Percentiles rank a stretch among this genome's conserved stretches.
Conservation (phyloP, 1,140 invertebrate species). For the Temnothorax curvispinosus region DNA sequence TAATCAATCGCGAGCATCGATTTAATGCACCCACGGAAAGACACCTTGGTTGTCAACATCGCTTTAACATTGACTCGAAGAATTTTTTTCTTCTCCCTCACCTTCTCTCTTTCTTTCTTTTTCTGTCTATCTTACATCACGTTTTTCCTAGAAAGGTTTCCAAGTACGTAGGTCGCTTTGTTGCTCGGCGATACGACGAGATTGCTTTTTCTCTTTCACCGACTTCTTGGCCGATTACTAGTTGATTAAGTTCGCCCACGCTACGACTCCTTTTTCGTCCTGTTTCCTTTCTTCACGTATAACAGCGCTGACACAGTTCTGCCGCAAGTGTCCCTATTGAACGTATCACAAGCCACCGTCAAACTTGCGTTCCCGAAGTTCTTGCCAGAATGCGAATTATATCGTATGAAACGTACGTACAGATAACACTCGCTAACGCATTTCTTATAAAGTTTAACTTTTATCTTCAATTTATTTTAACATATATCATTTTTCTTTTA, state of each 20-base stretch:
- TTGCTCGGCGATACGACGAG: slow-evolving; percentile 27
- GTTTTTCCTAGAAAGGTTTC: slow-evolving; percentile 37
- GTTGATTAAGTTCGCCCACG: slow-evolving; percentile 59
- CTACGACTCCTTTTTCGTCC: slow-evolving; percentile 7
- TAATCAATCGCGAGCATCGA: slow-evolving; percentile 55
- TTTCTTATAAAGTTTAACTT: not conserved
- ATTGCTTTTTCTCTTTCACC: slow-evolving; percentile 54
- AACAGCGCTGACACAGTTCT: slow-evolving; percentile 40
- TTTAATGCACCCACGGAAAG: slow-evolving; percentile 45
- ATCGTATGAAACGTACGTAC: not conserved
- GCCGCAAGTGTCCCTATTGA: slow-evolving; percentile 50
- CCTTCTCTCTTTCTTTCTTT: slow-evolving; percentile 4
- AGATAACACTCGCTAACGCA: not conserved
- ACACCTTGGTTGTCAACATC: slow-evolving; percentile 35
- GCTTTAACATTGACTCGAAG: slow-evolving; percentile 34
- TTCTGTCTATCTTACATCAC: slow-evolving; percentile 5
- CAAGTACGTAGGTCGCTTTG: slow-evolving; percentile 39
- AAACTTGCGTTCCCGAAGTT: slow-evolving; percentile 25
- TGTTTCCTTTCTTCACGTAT: slow-evolving; percentile 14
- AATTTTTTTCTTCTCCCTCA: slow-evolving; percentile 7
- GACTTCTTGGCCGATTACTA: slow-evolving; percentile 47
- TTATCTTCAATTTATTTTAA: not conserved
- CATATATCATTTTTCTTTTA: not conserved
- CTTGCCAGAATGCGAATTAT: not conserved
- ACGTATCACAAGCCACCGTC: slow-evolving; percentile 22